Evolutionary conservation across 2,888 invertebrate species (phyloP).

Genomic region (Merodon equestris): DNA sequence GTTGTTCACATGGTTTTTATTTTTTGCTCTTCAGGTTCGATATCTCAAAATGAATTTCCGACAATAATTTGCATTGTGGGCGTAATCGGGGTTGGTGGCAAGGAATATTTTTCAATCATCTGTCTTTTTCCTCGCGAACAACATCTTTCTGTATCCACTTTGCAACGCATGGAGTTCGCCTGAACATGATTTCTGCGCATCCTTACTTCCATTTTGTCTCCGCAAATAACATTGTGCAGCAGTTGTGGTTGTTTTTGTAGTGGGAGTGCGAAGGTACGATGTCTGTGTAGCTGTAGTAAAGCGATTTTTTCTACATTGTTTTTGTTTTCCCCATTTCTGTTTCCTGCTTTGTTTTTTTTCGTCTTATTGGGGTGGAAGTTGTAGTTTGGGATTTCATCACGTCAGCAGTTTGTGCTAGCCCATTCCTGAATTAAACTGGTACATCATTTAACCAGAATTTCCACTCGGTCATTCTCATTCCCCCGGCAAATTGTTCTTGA

Average conservation of each 20-base stretch:
- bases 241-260: conserved; percentile 60
- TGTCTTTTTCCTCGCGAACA: conserved; percentile 59
- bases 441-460: conserved; percentile 68
- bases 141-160: conserved; percentile 61
- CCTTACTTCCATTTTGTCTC: conserved; percentile 68
- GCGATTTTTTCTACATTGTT: conserved; percentile 57
- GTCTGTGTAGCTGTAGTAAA: conserved; percentile 42
- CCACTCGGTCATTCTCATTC: conserved; percentile 42
- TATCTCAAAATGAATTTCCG: conserved; percentile 55
- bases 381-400: conserved; percentile 69
- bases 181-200: conserved; percentile 65
- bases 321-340: conserved; percentile 60
- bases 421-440: conserved; percentile 63
- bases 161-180: conserved; percentile 64
- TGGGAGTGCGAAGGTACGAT: not conserved
- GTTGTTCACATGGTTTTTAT: not conserved
- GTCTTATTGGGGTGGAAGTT: conserved; percentile 53
- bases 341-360: conserved; percentile 27
- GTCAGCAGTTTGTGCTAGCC: conserved; percentile 70
- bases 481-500: conserved; percentile 48
- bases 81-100: not conserved
- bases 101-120: conserved; percentile 29
- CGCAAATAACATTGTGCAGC: conserved; percentile 64
- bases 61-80: conserved; percentile 33
- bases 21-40: conserved; percentile 43